Conservation (phyloP, 2,113 vertebrate species). For the Melozone crissalis region DNA sequence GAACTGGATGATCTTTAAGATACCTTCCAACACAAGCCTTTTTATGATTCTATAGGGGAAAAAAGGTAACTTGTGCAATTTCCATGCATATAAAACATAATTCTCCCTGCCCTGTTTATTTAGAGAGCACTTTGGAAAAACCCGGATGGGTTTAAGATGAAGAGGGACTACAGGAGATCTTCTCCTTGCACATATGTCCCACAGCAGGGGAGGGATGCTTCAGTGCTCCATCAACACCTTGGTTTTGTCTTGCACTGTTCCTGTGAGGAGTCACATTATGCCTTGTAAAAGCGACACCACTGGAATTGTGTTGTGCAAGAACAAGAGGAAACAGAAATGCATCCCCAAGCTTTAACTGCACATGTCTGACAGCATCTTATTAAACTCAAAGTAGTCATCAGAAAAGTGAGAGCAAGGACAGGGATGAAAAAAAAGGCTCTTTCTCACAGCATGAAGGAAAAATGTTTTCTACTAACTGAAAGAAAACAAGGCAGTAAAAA, state of each 20-base stretch:
- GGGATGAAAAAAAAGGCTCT: not conserved
- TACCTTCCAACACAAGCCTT: not conserved
- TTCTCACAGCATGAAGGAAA: not conserved
- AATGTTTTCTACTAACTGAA: not conserved
- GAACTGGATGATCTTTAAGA: not conserved
- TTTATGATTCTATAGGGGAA: not conserved
- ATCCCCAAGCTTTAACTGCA: not conserved
- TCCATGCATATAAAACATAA: rapidly evolving
- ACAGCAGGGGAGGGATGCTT: not conserved
- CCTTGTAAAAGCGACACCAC: not conserved
- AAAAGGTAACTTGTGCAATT: not conserved
- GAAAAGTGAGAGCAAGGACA: not conserved
- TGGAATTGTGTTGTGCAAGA: not conserved
- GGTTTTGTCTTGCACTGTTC: not conserved
- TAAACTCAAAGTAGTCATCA: slow-evolving; percentile 7
- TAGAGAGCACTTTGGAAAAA: not conserved
- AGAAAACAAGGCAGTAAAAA: not conserved
- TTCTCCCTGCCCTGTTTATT: not conserved
- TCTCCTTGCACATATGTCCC: not conserved
- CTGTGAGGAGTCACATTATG: not conserved
- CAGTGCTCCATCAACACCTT: not conserved
- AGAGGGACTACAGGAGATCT: not conserved
- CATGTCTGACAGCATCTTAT: slow-evolving; percentile 51
- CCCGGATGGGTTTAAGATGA: not conserved
- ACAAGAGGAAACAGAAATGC: slow-evolving; percentile 23